Percentiles rank a stretch among this genome's conserved stretches.
Conservation (phyloP, 2,113 vertebrate genomes). For the Apteryx owenii region DNA sequence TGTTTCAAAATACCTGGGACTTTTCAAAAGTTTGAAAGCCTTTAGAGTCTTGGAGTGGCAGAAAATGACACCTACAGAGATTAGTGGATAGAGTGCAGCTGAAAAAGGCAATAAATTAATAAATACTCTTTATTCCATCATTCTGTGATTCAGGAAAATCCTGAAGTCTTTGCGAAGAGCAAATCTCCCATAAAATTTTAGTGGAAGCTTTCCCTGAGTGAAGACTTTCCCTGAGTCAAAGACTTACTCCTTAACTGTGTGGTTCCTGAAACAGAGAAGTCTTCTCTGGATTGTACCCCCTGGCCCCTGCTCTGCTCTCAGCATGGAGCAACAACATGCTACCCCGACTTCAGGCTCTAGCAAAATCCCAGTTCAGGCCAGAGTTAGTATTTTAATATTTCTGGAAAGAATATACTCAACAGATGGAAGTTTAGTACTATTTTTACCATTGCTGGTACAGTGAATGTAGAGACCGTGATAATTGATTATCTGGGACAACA, state of each 20-base stretch:
- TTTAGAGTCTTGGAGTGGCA: not conserved
- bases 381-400: not conserved
- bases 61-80: not conserved
- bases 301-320: not conserved
- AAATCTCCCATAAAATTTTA: not conserved
- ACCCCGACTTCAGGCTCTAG: not conserved
- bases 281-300: fast-evolving
- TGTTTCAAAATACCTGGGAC: not conserved
- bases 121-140: not conserved
- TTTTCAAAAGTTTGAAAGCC: not conserved
- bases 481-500: constrained; percentile 62
- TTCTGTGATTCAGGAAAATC: not conserved
- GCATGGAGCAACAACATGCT: fast-evolving
- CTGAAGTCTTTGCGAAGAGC: not conserved
- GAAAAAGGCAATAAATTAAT: not conserved
- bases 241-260: not conserved
- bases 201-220: not conserved
- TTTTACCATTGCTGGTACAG: constrained; percentile 25
- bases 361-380: not conserved
- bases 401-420: constrained; percentile 39
- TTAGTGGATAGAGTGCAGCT: not conserved
- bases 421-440: constrained; percentile 54
- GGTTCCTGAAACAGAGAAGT: not conserved
- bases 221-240: not conserved
- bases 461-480: constrained; percentile 40